Evolutionary conservation across 2,113 vertebrate species (phyloP).

Genomic region (Actinemys pallida): DNA sequence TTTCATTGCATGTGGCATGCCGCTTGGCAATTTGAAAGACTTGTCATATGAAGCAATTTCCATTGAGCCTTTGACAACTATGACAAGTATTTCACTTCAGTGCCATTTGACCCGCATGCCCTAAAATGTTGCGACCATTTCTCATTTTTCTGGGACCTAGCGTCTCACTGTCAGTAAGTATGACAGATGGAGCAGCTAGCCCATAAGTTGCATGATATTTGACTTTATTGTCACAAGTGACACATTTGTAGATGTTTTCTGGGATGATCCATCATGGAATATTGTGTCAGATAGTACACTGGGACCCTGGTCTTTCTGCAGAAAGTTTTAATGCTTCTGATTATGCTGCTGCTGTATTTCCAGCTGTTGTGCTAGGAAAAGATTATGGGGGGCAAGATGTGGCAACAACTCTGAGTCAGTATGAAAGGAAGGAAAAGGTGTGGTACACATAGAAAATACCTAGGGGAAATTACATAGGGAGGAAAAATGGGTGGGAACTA

Average conservation of each 20-base stretch:
- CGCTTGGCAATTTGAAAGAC: background rate
- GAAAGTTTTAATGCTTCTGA: conserved; percentile 22
- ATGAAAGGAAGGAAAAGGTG: background rate
- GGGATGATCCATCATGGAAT: conserved; percentile 42
- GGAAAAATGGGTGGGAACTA: conserved; percentile 19
- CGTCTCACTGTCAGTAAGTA: conserved; percentile 2
- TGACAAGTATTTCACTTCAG: background rate
- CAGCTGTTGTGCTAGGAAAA: conserved; percentile 50
- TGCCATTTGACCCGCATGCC: background rate
- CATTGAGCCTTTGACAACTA: background rate
- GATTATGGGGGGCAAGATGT: conserved; percentile 27
- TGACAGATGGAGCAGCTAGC: conserved; percentile 7
- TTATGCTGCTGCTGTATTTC: conserved; percentile 62
- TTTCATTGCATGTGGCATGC: background rate
- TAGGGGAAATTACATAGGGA: background rate
- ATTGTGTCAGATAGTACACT: conserved; percentile 45
- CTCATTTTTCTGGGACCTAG: background rate
- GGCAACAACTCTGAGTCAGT: background rate
- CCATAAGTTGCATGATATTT: conserved; percentile 38
- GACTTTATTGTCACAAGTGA: conserved; percentile 42
- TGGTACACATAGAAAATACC: conserved; percentile 33
- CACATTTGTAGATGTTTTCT: conserved; percentile 40
- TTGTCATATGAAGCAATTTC: background rate
- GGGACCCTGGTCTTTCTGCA: conserved; percentile 36
- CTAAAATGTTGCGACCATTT: background rate